phyloP scores from a whole-genome alignment of 1,140 invertebrate species.

The Micrasema minimum region DNA sequence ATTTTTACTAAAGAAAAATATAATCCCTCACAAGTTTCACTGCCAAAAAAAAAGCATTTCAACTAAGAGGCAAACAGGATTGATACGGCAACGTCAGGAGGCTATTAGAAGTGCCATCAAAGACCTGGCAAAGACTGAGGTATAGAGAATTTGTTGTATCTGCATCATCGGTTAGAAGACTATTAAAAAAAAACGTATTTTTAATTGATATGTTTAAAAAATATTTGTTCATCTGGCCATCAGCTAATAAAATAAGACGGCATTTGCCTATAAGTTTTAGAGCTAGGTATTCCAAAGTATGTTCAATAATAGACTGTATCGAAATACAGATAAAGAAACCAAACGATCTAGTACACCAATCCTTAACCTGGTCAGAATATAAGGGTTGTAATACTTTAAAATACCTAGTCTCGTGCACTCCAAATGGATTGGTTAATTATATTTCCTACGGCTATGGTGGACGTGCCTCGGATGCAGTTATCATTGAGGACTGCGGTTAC shows the following conservation, averaged over 20 bases:
- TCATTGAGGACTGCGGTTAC: too few species aligned
- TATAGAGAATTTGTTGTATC: background rate
- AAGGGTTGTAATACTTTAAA: too few species aligned
- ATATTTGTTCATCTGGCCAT: background rate
- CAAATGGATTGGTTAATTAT: too few species aligned
- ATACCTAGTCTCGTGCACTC: too few species aligned
- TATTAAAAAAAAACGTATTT: background rate
- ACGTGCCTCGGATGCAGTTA: too few species aligned
- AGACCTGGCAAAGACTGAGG: background rate
- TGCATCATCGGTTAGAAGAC: background rate
- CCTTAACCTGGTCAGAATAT: too few species aligned
- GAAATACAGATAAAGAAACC: slow-evolving; percentile 16
- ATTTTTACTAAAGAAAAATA: background rate
- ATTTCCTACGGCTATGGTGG: too few species aligned
- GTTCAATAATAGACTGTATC: background rate
- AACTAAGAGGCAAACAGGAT: background rate
- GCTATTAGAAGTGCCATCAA: background rate
- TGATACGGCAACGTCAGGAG: background rate
- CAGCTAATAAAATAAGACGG: background rate
- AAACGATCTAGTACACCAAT: background rate
- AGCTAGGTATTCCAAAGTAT: background rate
- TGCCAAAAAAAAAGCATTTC: background rate
- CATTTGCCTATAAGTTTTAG: background rate
- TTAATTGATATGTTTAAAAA: background rate
- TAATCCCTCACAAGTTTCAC: background rate